A percentile compares a stretch with the other conserved stretches of the same genome.
These are phyloP conservation scores for Euzetes globulus DNA, from an alignment of 2,888 invertebrate genomes.

Conservation along the genomic window DNA sequence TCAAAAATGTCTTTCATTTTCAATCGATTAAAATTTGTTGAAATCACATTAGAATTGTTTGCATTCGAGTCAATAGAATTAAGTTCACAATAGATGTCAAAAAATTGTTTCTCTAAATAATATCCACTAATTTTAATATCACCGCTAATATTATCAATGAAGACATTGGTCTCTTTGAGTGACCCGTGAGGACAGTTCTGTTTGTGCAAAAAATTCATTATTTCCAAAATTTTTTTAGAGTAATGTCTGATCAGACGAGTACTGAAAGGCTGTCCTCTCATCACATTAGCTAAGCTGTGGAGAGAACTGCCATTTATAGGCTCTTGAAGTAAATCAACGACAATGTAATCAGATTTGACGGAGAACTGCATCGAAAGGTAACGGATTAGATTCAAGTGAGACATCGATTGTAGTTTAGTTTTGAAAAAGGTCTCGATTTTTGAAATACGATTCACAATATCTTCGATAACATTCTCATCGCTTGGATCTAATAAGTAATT, in stretches of 20 bases:
- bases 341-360: conserved; percentile 57
- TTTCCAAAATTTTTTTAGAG: conserved; percentile 63
- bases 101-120: conserved; percentile 60
- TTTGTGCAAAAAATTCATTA: conserved; percentile 68
- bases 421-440: conserved; percentile 21
- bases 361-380: conserved; percentile 63
- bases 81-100: conserved; percentile 52
- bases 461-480: background rate
- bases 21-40: conserved; percentile 4
- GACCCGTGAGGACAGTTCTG: conserved; percentile 75
- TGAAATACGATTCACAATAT: conserved; percentile 3
- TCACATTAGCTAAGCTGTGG: conserved; percentile 51
- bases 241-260: conserved; percentile 58
- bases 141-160: conserved; percentile 47
- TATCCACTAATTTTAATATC: conserved; percentile 60
- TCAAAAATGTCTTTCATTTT: conserved; percentile 13
- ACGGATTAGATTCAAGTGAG: conserved; percentile 64
- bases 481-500: background rate
- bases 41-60: conserved; percentile 6
- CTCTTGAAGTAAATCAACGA: conserved; percentile 54
- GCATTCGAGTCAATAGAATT: background rate
- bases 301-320: conserved; percentile 49
- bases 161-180: conserved; percentile 53
- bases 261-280: conserved; percentile 52
- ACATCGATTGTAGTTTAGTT: background rate